Conservation (phyloP, 2,113 vertebrate genomes). For the Illadopsis cleaveri region DNA sequence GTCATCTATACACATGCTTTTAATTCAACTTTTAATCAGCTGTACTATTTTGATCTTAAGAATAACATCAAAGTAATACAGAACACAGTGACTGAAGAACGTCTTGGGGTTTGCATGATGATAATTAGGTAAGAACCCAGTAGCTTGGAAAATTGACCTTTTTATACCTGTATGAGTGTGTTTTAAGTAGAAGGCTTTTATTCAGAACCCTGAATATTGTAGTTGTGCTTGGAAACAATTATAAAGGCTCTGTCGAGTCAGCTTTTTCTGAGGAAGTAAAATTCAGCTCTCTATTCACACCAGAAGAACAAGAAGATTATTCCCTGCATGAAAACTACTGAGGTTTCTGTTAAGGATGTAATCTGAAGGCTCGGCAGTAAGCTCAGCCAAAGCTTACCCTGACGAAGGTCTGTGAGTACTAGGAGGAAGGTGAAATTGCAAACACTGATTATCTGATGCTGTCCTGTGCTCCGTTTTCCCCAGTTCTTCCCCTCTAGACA, state of each 20-base stretch:
- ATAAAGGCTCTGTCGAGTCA: background rate
- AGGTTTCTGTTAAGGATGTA: background rate
- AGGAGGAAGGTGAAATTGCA: background rate
- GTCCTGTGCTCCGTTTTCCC: rapidly evolving
- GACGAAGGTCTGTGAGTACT: background rate
- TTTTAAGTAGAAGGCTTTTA: background rate
- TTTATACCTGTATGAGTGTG: background rate
- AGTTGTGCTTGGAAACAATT: background rate
- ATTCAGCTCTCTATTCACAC: background rate
- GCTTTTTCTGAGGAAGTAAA: background rate
- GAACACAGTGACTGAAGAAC: background rate
- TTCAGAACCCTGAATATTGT: background rate
- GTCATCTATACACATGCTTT: background rate
- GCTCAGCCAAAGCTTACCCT: background rate
- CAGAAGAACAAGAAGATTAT: background rate
- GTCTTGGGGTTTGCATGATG: background rate
- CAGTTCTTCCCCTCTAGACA: background rate
- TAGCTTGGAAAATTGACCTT: background rate
- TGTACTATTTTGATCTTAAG: background rate
- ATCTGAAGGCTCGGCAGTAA: background rate
- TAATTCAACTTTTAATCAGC: background rate
- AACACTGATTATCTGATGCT: background rate
- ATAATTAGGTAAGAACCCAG: background rate
- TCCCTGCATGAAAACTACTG: background rate
- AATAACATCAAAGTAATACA: background rate